Conservation (phyloP, 2,113 vertebrate genomes). For the Microcebus ravelobensis region DNA sequence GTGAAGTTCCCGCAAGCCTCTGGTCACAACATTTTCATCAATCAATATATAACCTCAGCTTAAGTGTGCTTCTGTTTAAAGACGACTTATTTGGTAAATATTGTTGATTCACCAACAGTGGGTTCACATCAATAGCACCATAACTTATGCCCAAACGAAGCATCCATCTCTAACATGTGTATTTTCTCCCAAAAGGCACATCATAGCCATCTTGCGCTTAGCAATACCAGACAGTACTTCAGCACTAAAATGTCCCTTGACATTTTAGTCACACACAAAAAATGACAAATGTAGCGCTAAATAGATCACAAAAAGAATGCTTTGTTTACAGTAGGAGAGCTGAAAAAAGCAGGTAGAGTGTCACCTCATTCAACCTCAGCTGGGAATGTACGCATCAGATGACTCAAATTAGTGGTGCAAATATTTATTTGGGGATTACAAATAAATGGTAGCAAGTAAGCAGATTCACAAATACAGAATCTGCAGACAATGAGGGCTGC, state of each 20-base stretch:
- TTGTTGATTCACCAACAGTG: neutral
- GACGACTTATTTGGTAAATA: neutral
- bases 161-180: neutral
- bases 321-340: rapidly evolving
- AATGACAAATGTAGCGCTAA: rapidly evolving
- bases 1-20: neutral
- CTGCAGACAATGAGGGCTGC: neutral
- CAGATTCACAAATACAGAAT: neutral
- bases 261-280: neutral
- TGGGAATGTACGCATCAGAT: rapidly evolving
- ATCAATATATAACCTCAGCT: neutral
- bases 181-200: neutral
- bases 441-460: neutral
- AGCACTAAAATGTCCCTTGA: neutral
- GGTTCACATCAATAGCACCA: neutral
- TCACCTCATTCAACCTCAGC: rapidly evolving
- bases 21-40: neutral
- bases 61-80: neutral
- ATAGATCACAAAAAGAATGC: neutral
- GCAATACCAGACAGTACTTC: neutral
- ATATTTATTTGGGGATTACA: neutral
- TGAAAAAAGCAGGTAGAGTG: neutral
- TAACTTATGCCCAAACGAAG: neutral
- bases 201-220: neutral
- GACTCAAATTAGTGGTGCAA: too few relatives aligned